Evolutionary conservation across 2,113 vertebrate species (phyloP).

Genomic region (Neomonachus schauinslandi): DNA sequence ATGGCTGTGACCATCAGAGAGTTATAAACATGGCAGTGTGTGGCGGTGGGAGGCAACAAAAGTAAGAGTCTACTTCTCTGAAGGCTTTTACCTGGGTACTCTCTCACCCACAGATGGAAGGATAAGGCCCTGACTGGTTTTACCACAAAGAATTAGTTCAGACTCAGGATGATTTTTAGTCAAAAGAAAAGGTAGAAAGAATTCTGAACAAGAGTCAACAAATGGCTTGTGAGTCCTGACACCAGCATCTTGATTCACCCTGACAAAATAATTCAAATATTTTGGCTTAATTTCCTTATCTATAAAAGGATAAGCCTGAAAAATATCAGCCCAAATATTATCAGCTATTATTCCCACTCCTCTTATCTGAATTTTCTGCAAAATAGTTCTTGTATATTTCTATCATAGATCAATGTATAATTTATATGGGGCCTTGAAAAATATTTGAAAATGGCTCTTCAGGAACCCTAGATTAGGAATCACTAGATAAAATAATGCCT

Average conservation of each 20-base stretch:
- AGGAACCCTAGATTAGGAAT: neutral
- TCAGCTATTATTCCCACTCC: neutral
- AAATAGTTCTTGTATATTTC: neutral
- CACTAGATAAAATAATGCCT: neutral
- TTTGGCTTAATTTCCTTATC: neutral
- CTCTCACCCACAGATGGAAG: too few relatives aligned
- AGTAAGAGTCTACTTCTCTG: neutral
- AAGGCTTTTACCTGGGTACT: neutral
- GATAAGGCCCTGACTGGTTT: neutral
- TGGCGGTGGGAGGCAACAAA: neutral
- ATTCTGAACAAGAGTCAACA: neutral
- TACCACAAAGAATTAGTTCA: neutral
- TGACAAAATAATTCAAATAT: neutral
- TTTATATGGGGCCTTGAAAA: constrained; percentile 37
- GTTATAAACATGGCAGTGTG: neutral
- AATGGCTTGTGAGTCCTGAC: neutral
- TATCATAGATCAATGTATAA: neutral
- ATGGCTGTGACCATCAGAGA: neutral
- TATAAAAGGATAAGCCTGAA: neutral
- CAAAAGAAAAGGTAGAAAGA: neutral
- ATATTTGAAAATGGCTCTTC: constrained; percentile 32
- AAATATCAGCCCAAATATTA: neutral
- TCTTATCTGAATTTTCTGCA: neutral
- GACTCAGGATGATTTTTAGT: neutral
- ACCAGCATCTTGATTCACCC: neutral